Conservation (phyloP, 2,113 vertebrate genomes). For the Dipodomys merriami region DNA sequence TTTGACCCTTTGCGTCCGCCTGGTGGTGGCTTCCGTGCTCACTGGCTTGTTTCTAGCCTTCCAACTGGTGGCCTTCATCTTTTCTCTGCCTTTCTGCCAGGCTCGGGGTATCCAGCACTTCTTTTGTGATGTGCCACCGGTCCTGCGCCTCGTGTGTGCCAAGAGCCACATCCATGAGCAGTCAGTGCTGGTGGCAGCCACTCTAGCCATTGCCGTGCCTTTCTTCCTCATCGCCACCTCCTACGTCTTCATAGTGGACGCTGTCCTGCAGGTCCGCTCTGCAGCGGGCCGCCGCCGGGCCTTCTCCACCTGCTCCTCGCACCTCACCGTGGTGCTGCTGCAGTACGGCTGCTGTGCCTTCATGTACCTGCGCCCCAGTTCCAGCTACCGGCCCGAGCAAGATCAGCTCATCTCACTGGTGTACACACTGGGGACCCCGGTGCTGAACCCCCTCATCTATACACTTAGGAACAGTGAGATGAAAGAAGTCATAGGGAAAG, state of each 20-base stretch:
- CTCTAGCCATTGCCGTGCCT: constrained; percentile 64
- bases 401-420: constrained; percentile 75
- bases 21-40: constrained; percentile 55
- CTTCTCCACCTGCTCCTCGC: constrained; percentile 80
- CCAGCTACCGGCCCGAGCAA: constrained; percentile 45
- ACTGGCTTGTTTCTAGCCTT: constrained; percentile 65
- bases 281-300: constrained; percentile 14
- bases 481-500: constrained; percentile 55
- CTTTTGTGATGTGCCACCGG: constrained; percentile 76
- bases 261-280: constrained; percentile 50
- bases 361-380: constrained; percentile 75
- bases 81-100: constrained; percentile 76
- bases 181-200: constrained; percentile 61
- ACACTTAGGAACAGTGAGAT: constrained; percentile 80
- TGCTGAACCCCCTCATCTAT: constrained; percentile 81
- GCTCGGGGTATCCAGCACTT: constrained; percentile 70
- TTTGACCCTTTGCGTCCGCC: constrained; percentile 24
- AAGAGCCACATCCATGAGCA: constrained; percentile 57
- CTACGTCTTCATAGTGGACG: constrained; percentile 61
- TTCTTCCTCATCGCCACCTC: constrained; percentile 75
- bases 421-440: constrained; percentile 74
- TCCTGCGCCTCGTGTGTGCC: constrained; percentile 65
- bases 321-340: constrained; percentile 72
- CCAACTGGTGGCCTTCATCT: constrained; percentile 70
- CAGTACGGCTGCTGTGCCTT: constrained; percentile 76